A percentile compares a stretch with the other conserved stretches of the same genome.
phyloP scores from a whole-genome alignment of 2,888 invertebrate genomes.

The Papilio elwesi region DNA sequence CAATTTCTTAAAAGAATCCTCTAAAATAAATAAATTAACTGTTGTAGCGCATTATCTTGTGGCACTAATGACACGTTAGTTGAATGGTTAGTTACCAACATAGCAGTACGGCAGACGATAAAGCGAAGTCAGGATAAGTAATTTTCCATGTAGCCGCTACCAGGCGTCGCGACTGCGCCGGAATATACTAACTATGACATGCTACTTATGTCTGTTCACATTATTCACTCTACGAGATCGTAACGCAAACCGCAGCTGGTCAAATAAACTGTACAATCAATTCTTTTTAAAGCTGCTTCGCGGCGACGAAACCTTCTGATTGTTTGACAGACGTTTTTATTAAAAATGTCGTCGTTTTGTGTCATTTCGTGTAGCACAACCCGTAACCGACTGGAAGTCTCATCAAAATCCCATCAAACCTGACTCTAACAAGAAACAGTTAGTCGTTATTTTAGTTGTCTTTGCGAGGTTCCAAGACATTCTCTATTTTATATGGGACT shows the following conservation, averaged over 20 bases:
- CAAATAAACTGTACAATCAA: slow-evolving; percentile 48
- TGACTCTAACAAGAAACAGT: not conserved
- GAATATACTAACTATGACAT: slow-evolving; percentile 50
- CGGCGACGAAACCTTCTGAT: slow-evolving; percentile 18
- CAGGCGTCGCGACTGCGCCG: slow-evolving; percentile 61
- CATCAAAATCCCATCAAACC: slow-evolving; percentile 31
- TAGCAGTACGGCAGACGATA: slow-evolving; percentile 76
- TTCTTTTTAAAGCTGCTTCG: slow-evolving; percentile 25
- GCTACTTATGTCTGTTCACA: slow-evolving; percentile 49
- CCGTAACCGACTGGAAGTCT: slow-evolving; percentile 7
- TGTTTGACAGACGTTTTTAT: slow-evolving; percentile 33
- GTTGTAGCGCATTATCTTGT: slow-evolving; percentile 44
- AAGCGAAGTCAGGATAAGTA: slow-evolving; percentile 79
- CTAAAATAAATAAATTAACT: slow-evolving; percentile 28
- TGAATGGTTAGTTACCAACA: slow-evolving; percentile 66
- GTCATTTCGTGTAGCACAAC: slow-evolving; percentile 4
- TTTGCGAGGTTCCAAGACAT: slow-evolving; percentile 6
- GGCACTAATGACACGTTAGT: slow-evolving; percentile 60
- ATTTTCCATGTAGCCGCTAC: slow-evolving; percentile 74
- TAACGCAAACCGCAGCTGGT: slow-evolving; percentile 49
- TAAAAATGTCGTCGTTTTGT: slow-evolving; percentile 34
- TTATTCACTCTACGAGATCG: slow-evolving; percentile 34
- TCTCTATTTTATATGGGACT: not conserved
- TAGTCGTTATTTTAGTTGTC: not conserved
- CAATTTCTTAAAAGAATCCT: slow-evolving; percentile 40